phyloP scores from a whole-genome alignment of 2,113 vertebrate species.

The Eira barbara region DNA sequence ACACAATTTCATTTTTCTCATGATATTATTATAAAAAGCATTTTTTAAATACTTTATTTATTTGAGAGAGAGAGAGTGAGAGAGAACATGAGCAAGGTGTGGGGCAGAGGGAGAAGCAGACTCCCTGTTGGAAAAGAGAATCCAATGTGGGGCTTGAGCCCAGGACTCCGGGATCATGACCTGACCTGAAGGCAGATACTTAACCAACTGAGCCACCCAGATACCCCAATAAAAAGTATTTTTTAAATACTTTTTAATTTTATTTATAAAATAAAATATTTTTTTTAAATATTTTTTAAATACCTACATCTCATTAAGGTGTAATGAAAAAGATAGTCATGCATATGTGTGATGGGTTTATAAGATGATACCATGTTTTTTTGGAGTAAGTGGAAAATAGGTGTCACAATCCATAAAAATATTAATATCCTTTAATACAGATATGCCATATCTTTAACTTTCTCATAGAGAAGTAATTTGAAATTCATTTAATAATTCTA shows the following conservation, averaged over 20 bases:
- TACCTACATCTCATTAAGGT: neutral
- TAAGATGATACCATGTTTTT: neutral
- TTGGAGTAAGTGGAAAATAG: neutral
- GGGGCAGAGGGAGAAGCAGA: too few relatives aligned
- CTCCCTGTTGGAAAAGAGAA: too few relatives aligned
- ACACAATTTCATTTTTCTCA: neutral
- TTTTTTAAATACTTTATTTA: neutral
- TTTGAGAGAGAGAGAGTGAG: too few relatives aligned
- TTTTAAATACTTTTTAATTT: neutral
- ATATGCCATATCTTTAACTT: neutral
- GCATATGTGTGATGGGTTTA: neutral
- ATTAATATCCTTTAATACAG: neutral
- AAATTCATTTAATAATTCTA: neutral
- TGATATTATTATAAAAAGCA: neutral
- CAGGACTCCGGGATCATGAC: too few relatives aligned
- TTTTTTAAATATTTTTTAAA: too few relatives aligned
- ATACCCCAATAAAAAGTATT: neutral
- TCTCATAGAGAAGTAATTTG: neutral
- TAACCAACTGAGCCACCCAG: too few relatives aligned
- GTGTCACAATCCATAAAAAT: neutral
- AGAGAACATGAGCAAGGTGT: too few relatives aligned
- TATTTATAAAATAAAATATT: too few relatives aligned
- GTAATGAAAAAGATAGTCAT: neutral
- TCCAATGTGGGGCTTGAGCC: too few relatives aligned
- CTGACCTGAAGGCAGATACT: too few relatives aligned